Base-by-base conservation (phyloP, 30 jellyfish, hydroid and myxozoan genomes). In the Morbakka virulenta region DNA sequence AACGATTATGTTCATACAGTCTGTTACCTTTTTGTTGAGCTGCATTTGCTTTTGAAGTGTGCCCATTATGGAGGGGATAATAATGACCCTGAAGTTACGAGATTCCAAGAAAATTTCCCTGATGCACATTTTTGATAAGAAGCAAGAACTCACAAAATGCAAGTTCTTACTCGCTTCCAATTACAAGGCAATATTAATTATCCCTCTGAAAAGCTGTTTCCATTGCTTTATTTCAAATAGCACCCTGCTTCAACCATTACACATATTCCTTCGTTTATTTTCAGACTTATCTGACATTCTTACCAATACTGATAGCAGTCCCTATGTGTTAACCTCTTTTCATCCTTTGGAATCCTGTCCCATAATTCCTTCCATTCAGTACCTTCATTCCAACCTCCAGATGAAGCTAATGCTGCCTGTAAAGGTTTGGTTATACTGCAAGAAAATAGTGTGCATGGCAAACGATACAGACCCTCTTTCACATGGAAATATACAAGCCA, bases 91-190 rank as follows among this genome's bases (percentile, higher is more conserved):
- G n/a, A n/a, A n/a, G n/a, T n/a, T n/a, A n/a, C n/a, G n/a, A n/a
- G n/a, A n/a, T n/a, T n/a, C n/a, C n/a, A n/a, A n/a, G 64, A 27
- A 66, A 79, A 79, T 79, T 64, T 78, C 83, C 89, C 35, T 78
- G 36, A 29, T 78, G 50, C 67, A 53, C 70, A 63, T 78, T 36
- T 20, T 72, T 74, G 23, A 78, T 63, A 32, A 65, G 64, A 66
- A 64, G 84, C 29, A 83, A 64, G 13, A 76, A 50, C 66, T 76
- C 85, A n/a, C 77, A 74, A 79, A 79, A 64, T 68, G 75, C 85
- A 50, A 79, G 82, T 22, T 80, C 82, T 23, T 31, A 27, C 71
- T 68, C 72, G 22, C 70, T 69, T 12, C 31, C 70, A 77, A 77
- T n/a, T n/a, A 63, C 41, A 76, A 17, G n/a, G 78, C 62, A 12